Evolutionary conservation across 2,888 invertebrate genomes (phyloP), one percentile per base, ranked within the genome.

Genomic region (Pachydiplax longipennis): DNA sequence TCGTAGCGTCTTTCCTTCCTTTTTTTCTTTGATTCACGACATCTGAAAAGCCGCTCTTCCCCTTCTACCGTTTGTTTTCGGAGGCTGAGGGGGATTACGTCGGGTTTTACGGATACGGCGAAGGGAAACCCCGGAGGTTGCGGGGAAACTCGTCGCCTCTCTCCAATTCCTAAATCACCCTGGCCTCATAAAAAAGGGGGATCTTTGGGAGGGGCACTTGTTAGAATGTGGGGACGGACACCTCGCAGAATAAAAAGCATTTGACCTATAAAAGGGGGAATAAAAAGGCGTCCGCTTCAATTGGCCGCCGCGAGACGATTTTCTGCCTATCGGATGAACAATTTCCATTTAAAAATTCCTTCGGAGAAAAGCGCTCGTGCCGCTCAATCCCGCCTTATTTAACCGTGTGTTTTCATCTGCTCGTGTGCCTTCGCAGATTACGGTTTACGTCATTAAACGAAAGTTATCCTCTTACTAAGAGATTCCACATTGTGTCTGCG

Each of bases 161-260:
- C 48, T 53, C 83, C 58, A 35, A 87, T 87, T 87, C 87, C 87
- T 87, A 87, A 87, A 87, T 87, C 87, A 87, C 65, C 61, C 83
- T 22, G 25, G 58, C 53, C 61, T 87, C 87, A 61, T 87, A 87
- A 87, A 87, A 87, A 87, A 87, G 61, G 87, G 83, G 10, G 82
- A 8, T 3, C 5, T 13, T n/a, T 10, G 61, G 35, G 58, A 15
- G 37, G 13, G 82, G 87, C 87, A 87, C 87, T 87, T 87, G 87
- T 87, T 87, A 87, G 87, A 87, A 87, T 87, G 87, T 10, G 81
- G 40, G 40, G 81, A 22, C 44, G 37, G 40, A 37, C 81, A 81
- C 40, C 81, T 22, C 37, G n/a, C 81, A 18, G 80, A 35, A 37
- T 80, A 80, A 80, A 80, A 80, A 31, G 80, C 80, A 80, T 40